Evolutionary conservation across 1,140 invertebrate species (phyloP), one percentile per base, ranked within the genome.

Genomic region (Zaprionus davidi): DNA sequence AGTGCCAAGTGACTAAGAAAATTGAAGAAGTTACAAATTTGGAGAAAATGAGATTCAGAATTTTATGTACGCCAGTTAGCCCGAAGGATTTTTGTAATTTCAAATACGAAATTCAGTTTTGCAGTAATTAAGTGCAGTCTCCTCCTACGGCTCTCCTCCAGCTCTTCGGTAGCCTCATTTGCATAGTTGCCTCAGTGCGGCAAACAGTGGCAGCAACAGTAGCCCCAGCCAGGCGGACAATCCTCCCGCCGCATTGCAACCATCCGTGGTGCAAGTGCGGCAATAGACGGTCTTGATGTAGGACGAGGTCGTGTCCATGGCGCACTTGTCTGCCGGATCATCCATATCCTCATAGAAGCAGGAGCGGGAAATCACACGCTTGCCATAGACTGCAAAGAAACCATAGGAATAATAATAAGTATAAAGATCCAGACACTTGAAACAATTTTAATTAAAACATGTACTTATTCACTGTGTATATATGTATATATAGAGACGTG

Each of bases 261-360:
- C 92, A 53, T 93, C 92, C 26, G 81, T 91, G 71, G 79, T 88
- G 76, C 92, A 93, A n/a, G 92, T 93, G 76, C 87, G 84, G 81
- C 92, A 93, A 53, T 81, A 93, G 41, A 92, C 73, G 38, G 91
- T 93, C 76, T 92, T 92, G 15, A 92, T 92, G 63, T 92, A 93
- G 17, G 92, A 92, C n/a, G 92, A 92, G 41, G 90, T 90, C 17
- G 86, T 91, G 57, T 90, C 90, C 60, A 84, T 91, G 41, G 82
- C 81, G 60, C 92, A 93, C 58, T 90, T 90, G 69, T 93, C 92
- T 31, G 90, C 71, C 60, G 92, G 74, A 59, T 92, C 92, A 59
- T 90, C 90, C 15, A 91, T 63, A 64, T 93, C 92, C 77, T 93
- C 92, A 41, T 92, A 93, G 66, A 92, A 93, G 28, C 92, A 93